phyloP scores from a whole-genome alignment of 2,113 vertebrate species.

The Corythoichthys haematopterus region DNA sequence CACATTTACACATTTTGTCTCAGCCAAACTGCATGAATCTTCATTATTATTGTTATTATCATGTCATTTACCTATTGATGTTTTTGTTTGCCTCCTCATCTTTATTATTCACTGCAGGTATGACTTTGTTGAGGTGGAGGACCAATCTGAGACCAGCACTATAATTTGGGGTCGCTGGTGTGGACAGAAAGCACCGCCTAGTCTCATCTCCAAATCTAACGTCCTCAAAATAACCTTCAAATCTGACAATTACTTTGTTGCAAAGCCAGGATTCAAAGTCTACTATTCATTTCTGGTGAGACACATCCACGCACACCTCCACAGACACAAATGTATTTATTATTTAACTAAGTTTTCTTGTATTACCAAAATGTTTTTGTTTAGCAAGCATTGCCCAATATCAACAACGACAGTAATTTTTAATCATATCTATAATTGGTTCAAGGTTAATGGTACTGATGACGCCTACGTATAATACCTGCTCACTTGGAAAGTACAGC shows the following conservation, averaged over 20 bases:
- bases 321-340: conserved; percentile 10
- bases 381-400: too few relatives aligned
- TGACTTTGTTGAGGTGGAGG: conserved; percentile 95
- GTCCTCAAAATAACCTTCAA: conserved; percentile 91
- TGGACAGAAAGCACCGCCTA: conserved; percentile 83
- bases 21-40: too few relatives aligned
- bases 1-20: too few relatives aligned
- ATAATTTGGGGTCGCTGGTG: conserved; percentile 94
- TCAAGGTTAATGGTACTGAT: too few relatives aligned
- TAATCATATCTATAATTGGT: too few relatives aligned
- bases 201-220: conserved; percentile 86
- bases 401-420: too few relatives aligned
- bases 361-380: background rate
- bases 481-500: too few relatives aligned
- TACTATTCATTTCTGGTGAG: conserved; percentile 92
- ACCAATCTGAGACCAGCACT: conserved; percentile 83
- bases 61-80: background rate
- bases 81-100: conserved; percentile 1
- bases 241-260: conserved; percentile 94
- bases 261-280: conserved; percentile 94
- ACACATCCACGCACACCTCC: background rate
- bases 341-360: conserved; percentile 2
- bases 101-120: conserved; percentile 72
- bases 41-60: too few relatives aligned
- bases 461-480: too few relatives aligned